Conservation (phyloP, 2,888 invertebrate species). For the Caenorhabditis sp. region DNA sequence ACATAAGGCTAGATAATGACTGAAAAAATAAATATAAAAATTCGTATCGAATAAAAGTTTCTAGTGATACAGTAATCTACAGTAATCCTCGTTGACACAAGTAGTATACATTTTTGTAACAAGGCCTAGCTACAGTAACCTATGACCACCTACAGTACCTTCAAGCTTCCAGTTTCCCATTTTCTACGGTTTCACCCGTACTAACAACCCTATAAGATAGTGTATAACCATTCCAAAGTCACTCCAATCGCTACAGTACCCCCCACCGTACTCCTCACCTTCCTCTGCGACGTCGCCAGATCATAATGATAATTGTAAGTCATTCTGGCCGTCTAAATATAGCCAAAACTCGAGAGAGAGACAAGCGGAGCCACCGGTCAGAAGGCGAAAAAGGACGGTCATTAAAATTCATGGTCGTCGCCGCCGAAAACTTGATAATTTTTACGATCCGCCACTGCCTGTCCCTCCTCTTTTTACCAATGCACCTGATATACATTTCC, state of each 20-base stretch:
- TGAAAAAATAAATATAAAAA: not conserved
- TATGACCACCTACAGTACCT: too few species aligned
- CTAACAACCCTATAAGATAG: too few species aligned
- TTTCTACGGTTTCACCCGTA: too few species aligned
- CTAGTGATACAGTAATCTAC: too few species aligned
- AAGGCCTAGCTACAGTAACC: not conserved
- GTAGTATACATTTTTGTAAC: too few species aligned
- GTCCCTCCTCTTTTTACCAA: constrained; percentile 16
- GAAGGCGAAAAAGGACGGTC: constrained; percentile 38
- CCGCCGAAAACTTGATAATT: constrained; percentile 43
- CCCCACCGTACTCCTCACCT: too few species aligned
- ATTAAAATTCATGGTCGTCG: constrained; percentile 41
- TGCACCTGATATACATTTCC: constrained; percentile 58
- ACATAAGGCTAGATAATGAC: too few species aligned
- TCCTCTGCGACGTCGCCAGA: constrained; percentile 66
- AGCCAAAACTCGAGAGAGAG: constrained; percentile 44
- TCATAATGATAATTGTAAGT: constrained; percentile 70
- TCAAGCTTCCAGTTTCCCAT: too few species aligned
- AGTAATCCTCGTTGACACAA: too few species aligned
- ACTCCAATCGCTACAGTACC: too few species aligned
- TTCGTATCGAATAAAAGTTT: not conserved
- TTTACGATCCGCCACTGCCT: constrained; percentile 44
- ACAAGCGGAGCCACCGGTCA: not conserved
- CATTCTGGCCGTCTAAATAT: constrained; percentile 37
- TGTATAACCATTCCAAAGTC: too few species aligned